These are phyloP conservation scores for Philonicus albiceps DNA, from an alignment of 2,888 invertebrate genomes.

Conservation along the genomic window DNA sequence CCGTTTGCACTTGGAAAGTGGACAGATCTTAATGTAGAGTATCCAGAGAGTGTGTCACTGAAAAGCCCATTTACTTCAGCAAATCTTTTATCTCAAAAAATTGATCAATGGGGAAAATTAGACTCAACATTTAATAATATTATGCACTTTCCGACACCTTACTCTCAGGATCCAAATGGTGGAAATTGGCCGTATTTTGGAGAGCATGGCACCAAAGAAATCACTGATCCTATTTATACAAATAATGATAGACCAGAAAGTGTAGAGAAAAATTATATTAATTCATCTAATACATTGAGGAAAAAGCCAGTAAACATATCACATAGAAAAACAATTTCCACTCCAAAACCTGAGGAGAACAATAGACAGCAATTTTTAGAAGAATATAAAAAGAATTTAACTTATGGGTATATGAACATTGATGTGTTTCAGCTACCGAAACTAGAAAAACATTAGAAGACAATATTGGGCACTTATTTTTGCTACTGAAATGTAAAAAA, in stretches of 20 bases:
- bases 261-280: background rate
- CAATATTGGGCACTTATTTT: background rate
- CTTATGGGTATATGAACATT: background rate
- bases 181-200: slow-evolving; percentile 59
- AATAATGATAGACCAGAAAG: background rate
- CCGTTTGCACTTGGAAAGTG: slow-evolving; percentile 71
- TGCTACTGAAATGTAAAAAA: background rate
- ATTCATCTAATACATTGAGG: background rate
- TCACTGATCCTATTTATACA: slow-evolving; percentile 46
- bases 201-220: slow-evolving; percentile 50
- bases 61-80: slow-evolving; percentile 44
- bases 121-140: slow-evolving; percentile 59
- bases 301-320: slow-evolving; percentile 1
- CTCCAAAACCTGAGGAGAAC: background rate
- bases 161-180: slow-evolving; percentile 54
- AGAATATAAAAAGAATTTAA: slow-evolving; percentile 26
- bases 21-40: slow-evolving; percentile 59
- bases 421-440: slow-evolving; percentile 14
- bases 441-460: background rate
- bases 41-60: slow-evolving; percentile 24
- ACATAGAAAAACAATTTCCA: background rate
- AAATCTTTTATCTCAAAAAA: slow-evolving; percentile 55
- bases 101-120: slow-evolving; percentile 62
- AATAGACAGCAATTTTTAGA: background rate
- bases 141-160: slow-evolving; percentile 51